A percentile compares a stretch with the other conserved stretches of the same genome.
phyloP scores from a whole-genome alignment of 2,888 invertebrate species.

The Calameuta pallipes region DNA sequence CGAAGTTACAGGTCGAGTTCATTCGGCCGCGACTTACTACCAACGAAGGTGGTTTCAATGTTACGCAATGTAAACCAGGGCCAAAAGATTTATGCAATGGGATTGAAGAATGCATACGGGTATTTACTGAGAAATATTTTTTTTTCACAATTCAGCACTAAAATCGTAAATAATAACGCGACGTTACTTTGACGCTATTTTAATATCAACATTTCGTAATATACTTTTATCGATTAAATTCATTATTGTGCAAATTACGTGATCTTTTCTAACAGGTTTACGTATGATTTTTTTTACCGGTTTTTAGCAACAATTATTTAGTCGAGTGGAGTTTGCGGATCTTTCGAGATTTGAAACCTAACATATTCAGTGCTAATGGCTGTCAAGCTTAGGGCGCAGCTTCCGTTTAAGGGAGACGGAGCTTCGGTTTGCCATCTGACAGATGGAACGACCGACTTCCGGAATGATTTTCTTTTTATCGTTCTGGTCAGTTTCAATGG shows the following conservation, averaged over 20 bases:
- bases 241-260: not conserved
- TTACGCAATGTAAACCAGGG: slow-evolving; percentile 16
- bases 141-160: not conserved
- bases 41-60: slow-evolving; percentile 1
- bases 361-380: not conserved
- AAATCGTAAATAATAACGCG: not conserved
- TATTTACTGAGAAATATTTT: not conserved
- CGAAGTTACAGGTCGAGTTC: slow-evolving; percentile 1
- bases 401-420: not conserved
- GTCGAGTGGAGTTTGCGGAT: not conserved
- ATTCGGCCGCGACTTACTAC: slow-evolving; percentile 10
- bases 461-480: not conserved
- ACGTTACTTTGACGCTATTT: not conserved
- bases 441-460: not conserved
- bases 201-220: not conserved
- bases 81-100: slow-evolving; percentile 15
- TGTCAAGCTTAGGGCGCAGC: not conserved
- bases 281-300: not conserved
- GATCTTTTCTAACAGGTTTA: not conserved
- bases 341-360: not conserved
- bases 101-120: not conserved
- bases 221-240: not conserved
- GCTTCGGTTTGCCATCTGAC: not conserved
- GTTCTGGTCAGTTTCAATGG: not conserved
- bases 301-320: not conserved